phyloP scores from a whole-genome alignment of 2,113 vertebrate species.

The Beaufortia kweichowensis region DNA sequence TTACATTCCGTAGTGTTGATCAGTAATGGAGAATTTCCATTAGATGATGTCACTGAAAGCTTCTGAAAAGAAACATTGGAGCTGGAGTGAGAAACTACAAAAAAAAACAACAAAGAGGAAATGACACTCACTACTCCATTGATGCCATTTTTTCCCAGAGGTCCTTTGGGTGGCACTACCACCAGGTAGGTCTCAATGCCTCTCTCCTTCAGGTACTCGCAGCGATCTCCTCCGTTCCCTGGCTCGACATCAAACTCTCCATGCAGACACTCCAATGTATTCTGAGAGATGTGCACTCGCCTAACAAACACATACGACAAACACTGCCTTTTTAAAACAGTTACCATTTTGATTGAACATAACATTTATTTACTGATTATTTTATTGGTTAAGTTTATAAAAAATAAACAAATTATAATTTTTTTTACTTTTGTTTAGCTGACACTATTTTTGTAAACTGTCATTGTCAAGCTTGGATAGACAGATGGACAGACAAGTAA shows the following conservation, averaged over 20 bases:
- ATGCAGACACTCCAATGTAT: slow-evolving; percentile 87
- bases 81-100: not conserved
- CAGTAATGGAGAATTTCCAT: slow-evolving; percentile 81
- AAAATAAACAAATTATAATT: too few relatives aligned
- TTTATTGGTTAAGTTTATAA: too few relatives aligned
- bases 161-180: slow-evolving; percentile 80
- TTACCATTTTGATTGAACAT: too few relatives aligned
- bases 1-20: slow-evolving; percentile 91
- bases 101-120: not conserved
- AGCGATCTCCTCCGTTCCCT: slow-evolving; percentile 84
- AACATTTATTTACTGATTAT: too few relatives aligned
- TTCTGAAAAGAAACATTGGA: slow-evolving; percentile 69
- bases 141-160: slow-evolving; percentile 80
- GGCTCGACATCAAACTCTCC: slow-evolving; percentile 93
- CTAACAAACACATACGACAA: slow-evolving; percentile 63
- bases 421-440: too few relatives aligned
- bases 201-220: slow-evolving; percentile 89
- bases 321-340: not conserved
- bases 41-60: slow-evolving; percentile 82
- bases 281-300: slow-evolving; percentile 93
- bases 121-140: slow-evolving; percentile 81
- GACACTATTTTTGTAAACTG: too few relatives aligned
- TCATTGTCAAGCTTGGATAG: too few relatives aligned
- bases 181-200: slow-evolving; percentile 90
- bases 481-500: too few relatives aligned